phyloP scores from a whole-genome alignment of 2,797 vertebrate species.

The Syngnathus acus region DNA sequence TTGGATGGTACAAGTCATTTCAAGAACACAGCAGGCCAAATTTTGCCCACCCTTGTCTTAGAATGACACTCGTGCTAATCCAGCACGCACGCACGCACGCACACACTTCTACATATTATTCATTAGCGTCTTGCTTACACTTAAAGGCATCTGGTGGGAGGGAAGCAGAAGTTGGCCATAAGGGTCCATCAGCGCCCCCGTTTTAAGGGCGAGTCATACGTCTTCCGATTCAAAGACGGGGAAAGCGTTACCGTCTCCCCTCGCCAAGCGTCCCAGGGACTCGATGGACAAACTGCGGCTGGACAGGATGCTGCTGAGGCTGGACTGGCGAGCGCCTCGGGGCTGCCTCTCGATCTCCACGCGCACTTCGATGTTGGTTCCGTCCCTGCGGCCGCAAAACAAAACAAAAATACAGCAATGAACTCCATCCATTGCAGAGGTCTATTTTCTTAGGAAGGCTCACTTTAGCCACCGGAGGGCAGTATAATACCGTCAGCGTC shows the following conservation, averaged over 20 bases:
- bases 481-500: too few species aligned
- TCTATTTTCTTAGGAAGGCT: too few species aligned
- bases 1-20: too few species aligned
- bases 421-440: not conserved
- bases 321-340: constrained; percentile 63
- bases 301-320: constrained; percentile 74
- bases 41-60: not conserved
- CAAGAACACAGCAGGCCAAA: not conserved
- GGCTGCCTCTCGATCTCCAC: constrained; percentile 77
- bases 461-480: too few species aligned
- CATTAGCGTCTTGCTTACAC: constrained; percentile 48
- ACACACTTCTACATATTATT: constrained; percentile 23
- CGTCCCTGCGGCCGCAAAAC: constrained; percentile 61
- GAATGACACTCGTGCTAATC: constrained; percentile 29
- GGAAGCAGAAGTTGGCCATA: constrained; percentile 44
- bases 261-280: constrained; percentile 63
- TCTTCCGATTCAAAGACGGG: constrained; percentile 52
- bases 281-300: constrained; percentile 75
- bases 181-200: constrained; percentile 27
- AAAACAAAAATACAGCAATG: constrained; percentile 1
- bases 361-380: constrained; percentile 75
- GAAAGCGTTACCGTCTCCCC: constrained; percentile 17
- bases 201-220: constrained; percentile 48
- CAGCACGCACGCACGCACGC: constrained; percentile 19
- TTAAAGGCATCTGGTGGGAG: constrained; percentile 68